A percentile compares a stretch with the other conserved stretches of the same genome.
phyloP scores from a whole-genome alignment of 1,140 invertebrate species.

The Hormaphis cornu region DNA sequence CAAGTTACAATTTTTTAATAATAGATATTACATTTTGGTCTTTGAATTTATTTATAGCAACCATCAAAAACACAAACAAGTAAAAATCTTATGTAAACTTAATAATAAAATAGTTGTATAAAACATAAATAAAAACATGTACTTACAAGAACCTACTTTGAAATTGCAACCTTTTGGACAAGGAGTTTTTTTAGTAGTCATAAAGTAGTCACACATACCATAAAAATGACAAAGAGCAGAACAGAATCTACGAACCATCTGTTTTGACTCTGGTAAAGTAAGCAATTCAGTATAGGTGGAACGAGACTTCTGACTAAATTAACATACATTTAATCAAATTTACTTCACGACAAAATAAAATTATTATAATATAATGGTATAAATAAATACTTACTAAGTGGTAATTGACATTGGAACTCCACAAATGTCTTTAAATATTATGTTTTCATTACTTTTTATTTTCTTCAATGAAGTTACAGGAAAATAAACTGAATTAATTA shows the following conservation, averaged over 20 bases:
- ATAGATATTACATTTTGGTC: too few species aligned
- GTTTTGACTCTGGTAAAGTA: background rate
- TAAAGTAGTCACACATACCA: conserved; percentile 20
- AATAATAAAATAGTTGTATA: too few species aligned
- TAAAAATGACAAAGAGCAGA: conserved; percentile 18
- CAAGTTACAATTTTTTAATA: too few species aligned
- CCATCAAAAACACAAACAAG: too few species aligned
- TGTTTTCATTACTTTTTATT: background rate
- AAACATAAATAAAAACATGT: background rate
- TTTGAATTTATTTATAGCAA: too few species aligned
- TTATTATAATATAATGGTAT: background rate
- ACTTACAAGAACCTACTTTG: background rate
- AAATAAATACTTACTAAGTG: background rate
- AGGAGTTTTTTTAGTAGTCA: background rate
- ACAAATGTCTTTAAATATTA: background rate
- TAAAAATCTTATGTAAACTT: too few species aligned
- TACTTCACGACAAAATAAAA: background rate
- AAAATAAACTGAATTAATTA: background rate
- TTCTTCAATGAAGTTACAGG: background rate
- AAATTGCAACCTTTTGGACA: background rate
- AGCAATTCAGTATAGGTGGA: background rate
- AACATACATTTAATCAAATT: background rate
- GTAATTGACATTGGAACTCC: background rate
- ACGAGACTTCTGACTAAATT: background rate
- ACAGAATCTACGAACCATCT: background rate